Conservation (phyloP, 2,113 vertebrate genomes). For the Mirza zaza region DNA sequence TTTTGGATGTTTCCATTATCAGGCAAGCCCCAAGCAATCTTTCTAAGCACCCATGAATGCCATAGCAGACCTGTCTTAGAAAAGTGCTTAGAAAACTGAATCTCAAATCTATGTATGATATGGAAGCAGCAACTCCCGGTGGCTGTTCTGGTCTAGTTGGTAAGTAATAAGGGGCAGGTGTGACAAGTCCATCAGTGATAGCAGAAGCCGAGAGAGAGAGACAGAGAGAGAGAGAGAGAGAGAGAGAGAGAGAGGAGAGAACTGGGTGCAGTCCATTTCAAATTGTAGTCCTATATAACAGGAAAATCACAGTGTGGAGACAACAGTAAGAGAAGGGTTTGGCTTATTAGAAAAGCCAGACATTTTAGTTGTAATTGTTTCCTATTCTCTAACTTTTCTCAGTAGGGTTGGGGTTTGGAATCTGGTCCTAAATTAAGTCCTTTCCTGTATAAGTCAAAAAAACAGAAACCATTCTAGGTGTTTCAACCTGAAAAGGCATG, state of each 20-base stretch:
- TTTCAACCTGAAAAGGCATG: neutral
- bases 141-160: neutral
- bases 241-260: neutral
- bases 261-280: neutral
- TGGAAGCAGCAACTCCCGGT: neutral
- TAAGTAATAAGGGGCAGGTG: neutral
- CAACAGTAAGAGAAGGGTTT: neutral
- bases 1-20: neutral
- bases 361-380: neutral
- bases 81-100: no score
- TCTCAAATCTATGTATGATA: neutral
- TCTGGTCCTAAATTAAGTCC: neutral
- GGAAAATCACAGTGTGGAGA: neutral
- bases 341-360: neutral
- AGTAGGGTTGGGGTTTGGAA: neutral
- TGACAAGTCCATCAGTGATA: neutral
- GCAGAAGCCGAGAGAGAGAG: neutral
- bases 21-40: neutral
- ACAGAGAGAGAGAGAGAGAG: neutral
- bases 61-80: neutral
- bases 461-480: neutral
- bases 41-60: neutral
- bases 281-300: neutral
- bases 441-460: neutral
- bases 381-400: neutral